Percentiles rank a stretch among this genome's conserved stretches.
These are phyloP conservation scores for Acleris cristana DNA, from an alignment of 2,888 invertebrate species.

Conservation along the genomic window DNA sequence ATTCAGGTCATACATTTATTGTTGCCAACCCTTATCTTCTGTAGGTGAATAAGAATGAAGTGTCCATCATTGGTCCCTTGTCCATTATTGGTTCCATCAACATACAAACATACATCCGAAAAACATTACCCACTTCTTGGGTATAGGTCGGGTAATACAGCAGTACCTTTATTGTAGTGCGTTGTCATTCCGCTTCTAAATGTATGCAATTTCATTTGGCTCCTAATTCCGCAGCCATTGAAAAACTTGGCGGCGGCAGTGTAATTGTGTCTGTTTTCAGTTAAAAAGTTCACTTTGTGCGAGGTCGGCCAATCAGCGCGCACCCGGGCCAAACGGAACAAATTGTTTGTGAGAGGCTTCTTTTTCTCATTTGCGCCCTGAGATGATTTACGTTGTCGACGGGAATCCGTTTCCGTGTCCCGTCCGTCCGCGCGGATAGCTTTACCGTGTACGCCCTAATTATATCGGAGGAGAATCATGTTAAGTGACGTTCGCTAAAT, in stretches of 20 bases:
- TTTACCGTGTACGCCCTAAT: conserved; percentile 34
- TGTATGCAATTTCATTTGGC: conserved; percentile 24
- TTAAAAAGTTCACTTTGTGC: conserved; percentile 38
- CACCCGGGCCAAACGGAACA: conserved; percentile 35
- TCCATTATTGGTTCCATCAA: too few species aligned
- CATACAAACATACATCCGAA: too few species aligned
- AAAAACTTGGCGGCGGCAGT: conserved; percentile 27
- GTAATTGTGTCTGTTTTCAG: conserved; percentile 37
- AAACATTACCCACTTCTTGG: too few species aligned
- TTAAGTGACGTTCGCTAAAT: conserved; percentile 12
- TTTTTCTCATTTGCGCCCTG: conserved; percentile 38
- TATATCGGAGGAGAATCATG: conserved; percentile 29
- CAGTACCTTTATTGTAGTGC: not conserved
- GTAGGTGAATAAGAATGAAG: too few species aligned
- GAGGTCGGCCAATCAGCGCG: conserved; percentile 36
- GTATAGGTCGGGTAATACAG: too few species aligned
- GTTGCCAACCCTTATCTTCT: too few species aligned
- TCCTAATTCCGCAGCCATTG: conserved; percentile 16
- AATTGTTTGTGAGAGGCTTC: conserved; percentile 39
- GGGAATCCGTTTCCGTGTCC: conserved; percentile 35
- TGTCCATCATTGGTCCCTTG: too few species aligned
- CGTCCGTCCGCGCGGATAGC: conserved; percentile 24
- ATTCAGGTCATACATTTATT: too few species aligned
- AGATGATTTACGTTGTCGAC: conserved; percentile 38
- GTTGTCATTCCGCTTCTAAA: conserved; percentile 16